A percentile compares a stretch with the other conserved stretches of the same genome.
Conservation (phyloP, 2,113 vertebrate genomes). For the Sinosuthora webbiana region DNA sequence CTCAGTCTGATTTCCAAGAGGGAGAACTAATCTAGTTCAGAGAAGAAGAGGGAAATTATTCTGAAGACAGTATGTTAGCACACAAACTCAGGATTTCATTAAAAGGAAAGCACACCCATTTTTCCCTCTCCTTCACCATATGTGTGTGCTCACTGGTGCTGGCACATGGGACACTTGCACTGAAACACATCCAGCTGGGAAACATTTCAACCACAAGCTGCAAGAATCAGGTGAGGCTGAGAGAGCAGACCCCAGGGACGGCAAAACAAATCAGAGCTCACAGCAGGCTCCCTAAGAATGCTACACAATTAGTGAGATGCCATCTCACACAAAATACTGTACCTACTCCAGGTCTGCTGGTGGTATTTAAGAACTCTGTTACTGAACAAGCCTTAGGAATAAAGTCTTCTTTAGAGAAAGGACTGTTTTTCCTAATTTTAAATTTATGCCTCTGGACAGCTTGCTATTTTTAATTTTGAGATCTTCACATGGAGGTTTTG, state of each 20-base stretch:
- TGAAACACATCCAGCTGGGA: neutral
- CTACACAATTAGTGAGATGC: neutral
- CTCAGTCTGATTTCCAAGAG: constrained; percentile 40
- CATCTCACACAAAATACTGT: neutral
- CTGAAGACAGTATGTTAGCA: neutral
- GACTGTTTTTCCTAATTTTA: neutral
- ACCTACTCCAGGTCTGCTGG: neutral
- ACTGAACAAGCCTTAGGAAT: neutral
- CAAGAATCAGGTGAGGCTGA: neutral
- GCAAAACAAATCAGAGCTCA: neutral
- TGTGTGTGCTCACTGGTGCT: neutral
- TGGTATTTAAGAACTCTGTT: neutral
- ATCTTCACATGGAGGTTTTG: neutral
- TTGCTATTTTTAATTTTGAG: constrained; percentile 3
- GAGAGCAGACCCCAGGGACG: neutral
- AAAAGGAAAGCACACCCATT: neutral
- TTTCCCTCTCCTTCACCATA: neutral
- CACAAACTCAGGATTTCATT: neutral
- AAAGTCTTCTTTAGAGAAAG: neutral
- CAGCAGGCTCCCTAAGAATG: neutral
- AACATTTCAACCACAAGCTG: neutral
- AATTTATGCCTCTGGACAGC: neutral
- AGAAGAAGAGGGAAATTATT: constrained; percentile 42
- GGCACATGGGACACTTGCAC: neutral
- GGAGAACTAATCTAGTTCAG: constrained; percentile 52